Base-by-base conservation (phyloP, 2,113 vertebrate genomes). In the Hipposideros armiger region DNA sequence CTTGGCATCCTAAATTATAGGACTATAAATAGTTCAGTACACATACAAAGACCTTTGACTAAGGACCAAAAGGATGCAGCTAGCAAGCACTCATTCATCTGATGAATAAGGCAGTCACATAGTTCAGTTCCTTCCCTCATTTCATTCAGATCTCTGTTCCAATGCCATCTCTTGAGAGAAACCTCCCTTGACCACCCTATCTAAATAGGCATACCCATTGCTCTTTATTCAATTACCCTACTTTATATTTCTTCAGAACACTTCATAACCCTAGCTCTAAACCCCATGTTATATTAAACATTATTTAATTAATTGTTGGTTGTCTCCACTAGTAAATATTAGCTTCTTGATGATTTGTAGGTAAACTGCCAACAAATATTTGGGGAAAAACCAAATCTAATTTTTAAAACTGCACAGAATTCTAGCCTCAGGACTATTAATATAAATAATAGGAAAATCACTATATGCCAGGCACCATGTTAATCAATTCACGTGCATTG, bases 21-120 rank as follows among this genome's bases (percentile, higher is more conserved):
- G 45, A 84, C 40, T 90, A 96, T 85, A 97, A 96, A 97, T 94
- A 96, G 89, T 88, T 86, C 77, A 69, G 78, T 42, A 26, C 20
- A 87, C 87, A 45, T 92, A 90, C 70, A 91, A 96, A 95, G 87
- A 82, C 62, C 67, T 16, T 24, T 97, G 96, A 96, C 97, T 97
- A 94, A 92, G 81, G 92, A 88, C 62, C 22, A 17, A 95, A 90
- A 97, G 77, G 62, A 52, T 72, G 54, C 56, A 86, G 78, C 87
- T 84, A 78, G 83, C 67, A 64, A 94, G 60, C 70, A 45, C 47
- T 69, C n/a, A 78, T 85, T 80, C 86, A 72, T 70, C 15, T 87
- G 67, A 92, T 66, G 56, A 91, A 58, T 90, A 64, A 40, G 19
- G 26, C 42, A 47, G 36, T 73, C 69, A 40, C 52, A 69, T 32